A percentile compares a stretch with the other conserved stretches of the same genome.
Conservation (phyloP, 2,888 invertebrate species). For the Anticlea derivata region DNA sequence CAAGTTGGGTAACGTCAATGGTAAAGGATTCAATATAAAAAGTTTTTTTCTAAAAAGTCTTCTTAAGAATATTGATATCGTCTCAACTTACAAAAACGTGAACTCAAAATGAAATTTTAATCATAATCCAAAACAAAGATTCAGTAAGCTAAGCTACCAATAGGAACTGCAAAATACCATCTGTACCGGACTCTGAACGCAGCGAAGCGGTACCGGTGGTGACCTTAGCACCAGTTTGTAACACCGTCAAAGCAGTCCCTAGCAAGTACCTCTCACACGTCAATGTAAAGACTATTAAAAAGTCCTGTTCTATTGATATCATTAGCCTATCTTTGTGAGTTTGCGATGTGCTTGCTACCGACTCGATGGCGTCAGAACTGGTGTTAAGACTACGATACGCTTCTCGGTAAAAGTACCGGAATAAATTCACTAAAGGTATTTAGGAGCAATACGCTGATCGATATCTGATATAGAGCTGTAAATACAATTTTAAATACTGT, state of each 20-base stretch:
- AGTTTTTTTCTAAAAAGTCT: too few species aligned
- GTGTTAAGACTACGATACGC: conserved; percentile 42
- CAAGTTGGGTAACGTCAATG: too few species aligned
- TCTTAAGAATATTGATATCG: too few species aligned
- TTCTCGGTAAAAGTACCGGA: conserved; percentile 73
- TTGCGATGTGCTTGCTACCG: too few species aligned
- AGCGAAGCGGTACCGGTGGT: conserved; percentile 8
- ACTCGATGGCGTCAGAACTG: conserved; percentile 1
- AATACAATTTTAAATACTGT: conserved; percentile 38
- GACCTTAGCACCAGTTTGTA: conserved; percentile 1
- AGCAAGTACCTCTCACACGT: too few species aligned
- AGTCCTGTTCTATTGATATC: too few species aligned
- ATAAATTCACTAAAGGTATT: conserved; percentile 69
- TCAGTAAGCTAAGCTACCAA: conserved; percentile 23
- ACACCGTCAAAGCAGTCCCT: conserved; percentile 17
- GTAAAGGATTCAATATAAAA: too few species aligned
- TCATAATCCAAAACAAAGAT: conserved; percentile 10
- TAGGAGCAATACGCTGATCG: conserved; percentile 52
- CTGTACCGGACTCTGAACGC: conserved; percentile 21
- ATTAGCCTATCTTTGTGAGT: too few species aligned
- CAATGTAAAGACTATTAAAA: too few species aligned
- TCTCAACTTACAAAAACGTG: not conserved
- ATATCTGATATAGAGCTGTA: conserved; percentile 44
- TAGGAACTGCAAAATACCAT: conserved; percentile 34
- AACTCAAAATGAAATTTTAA: not conserved